Evolutionary conservation across 2,113 vertebrate genomes (phyloP).

Genomic region (Istiophorus platypterus): DNA sequence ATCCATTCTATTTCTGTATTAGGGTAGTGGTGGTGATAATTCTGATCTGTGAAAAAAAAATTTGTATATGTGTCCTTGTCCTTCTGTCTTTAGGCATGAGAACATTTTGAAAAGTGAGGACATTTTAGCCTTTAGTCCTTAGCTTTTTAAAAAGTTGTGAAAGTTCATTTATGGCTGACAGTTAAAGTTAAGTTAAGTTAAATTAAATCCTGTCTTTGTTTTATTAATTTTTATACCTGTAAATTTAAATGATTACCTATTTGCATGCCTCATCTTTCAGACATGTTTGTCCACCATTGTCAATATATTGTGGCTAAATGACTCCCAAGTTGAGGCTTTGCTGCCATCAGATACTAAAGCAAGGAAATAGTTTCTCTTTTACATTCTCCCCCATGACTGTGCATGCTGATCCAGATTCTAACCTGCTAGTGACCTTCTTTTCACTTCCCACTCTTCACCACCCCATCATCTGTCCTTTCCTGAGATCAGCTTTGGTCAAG

Average conservation of each 20-base stretch:
- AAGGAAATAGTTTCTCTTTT: not conserved
- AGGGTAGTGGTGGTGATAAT: slow-evolving; percentile 20
- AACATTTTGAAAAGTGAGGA: not conserved
- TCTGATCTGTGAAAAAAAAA: slow-evolving; percentile 20
- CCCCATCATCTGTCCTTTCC: not conserved
- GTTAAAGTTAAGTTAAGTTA: too few species aligned
- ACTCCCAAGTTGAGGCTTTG: not conserved
- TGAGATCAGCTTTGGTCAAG: slow-evolving; percentile 15
- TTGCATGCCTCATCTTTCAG: not conserved
- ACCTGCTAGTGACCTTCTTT: not conserved
- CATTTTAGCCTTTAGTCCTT: not conserved
- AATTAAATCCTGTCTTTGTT: not conserved
- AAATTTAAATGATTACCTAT: not conserved
- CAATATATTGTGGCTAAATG: not conserved
- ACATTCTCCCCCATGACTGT: not conserved
- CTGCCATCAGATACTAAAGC: not conserved
- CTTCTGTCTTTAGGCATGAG: slow-evolving; percentile 1
- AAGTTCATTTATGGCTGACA: not conserved
- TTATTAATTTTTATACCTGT: not conserved
- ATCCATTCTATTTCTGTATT: slow-evolving; percentile 50
- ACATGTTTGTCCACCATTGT: not conserved
- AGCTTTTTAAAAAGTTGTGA: not conserved
- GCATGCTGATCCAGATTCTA: not conserved
- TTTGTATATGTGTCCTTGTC: not conserved
- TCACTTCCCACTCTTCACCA: not conserved